Percentiles rank a stretch among this genome's conserved stretches.
Conservation (phyloP, 1,140 invertebrate species). For the Drosophila auraria region DNA sequence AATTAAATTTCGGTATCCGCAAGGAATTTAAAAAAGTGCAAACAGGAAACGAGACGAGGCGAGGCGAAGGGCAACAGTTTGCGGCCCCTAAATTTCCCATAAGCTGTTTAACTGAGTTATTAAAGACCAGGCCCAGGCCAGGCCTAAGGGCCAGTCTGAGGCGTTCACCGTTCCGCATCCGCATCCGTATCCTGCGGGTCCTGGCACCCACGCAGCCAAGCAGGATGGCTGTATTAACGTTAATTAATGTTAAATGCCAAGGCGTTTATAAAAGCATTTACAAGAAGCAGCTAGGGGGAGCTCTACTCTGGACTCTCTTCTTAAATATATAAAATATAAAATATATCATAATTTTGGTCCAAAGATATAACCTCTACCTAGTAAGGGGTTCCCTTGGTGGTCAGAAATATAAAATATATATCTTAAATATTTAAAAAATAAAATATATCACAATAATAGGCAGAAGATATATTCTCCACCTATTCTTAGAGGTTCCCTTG, state of each 20-base stretch:
- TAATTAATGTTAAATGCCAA: constrained; percentile 66
- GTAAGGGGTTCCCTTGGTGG: no score
- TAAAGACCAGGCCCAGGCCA: constrained; percentile 8
- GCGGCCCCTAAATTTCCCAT: constrained; percentile 49
- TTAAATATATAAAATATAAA: no score
- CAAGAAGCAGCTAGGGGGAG: not conserved
- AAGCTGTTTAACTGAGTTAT: constrained; percentile 67
- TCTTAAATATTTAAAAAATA: no score
- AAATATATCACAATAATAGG: no score
- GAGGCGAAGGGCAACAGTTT: constrained; percentile 22
- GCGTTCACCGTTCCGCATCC: constrained; percentile 9
- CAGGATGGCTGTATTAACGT: constrained; percentile 56
- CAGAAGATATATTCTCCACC: no score
- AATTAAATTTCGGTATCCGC: constrained; percentile 66
- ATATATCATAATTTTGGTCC: no score
- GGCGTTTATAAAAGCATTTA: constrained; percentile 56
- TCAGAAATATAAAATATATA: no score
- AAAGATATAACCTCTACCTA: no score
- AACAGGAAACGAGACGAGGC: constrained; percentile 35
- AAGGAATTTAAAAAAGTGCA: constrained; percentile 54
- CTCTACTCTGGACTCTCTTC: no score
- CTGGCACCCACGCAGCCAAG: not conserved
- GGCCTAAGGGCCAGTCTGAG: not conserved
- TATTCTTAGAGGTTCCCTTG: no score
- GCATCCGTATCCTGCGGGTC: constrained; percentile 17